Base-by-base conservation (phyloP, 2,888 invertebrate species). In the Lasioglossum oenotherae region DNA sequence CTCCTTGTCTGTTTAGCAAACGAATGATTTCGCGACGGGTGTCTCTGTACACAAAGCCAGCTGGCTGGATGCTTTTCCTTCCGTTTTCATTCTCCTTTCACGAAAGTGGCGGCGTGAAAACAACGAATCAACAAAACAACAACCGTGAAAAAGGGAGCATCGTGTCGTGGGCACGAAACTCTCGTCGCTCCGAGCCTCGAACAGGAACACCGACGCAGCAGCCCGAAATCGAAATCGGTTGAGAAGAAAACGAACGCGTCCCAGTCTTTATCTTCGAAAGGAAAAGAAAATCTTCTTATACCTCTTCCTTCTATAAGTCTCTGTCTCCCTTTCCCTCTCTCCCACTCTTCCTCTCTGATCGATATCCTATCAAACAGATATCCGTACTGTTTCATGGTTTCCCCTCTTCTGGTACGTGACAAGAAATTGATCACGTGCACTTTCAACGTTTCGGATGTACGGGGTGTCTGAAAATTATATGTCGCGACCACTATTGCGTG, bases 391-490 rank as follows among this genome's bases (percentile, higher is more conserved):
- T 78, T 82, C 78, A 76, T 49, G 53, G 38, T 35, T 69, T 67
- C 67, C 78, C 49, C 44, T 35, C 27, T 44, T 38, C 10, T 12
- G 38, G 75, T 69, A 87, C 87, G 80, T 87, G 87, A 87, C 82
- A 60, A 72, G 75, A 80, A 85, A 87, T 72, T 82, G 78, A 44
- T 79, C 49, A 8, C 79, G 31, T 82, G 74, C 74, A 44, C 16
- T 80, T 38, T 16, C 53, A 4, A 72, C 31, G 57, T 16, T 14
- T 10, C 27, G 71, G 67, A 60, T 27, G 27, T n/a, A 60, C n/a
- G 4, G 35, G 35, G 35, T 35, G 35, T 35, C 4, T 4, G 4
- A 4, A 35, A 35, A 35, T 35, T 35, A 35, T 35, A 35, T 35
- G 4, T 35, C 35, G 35, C 35, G 35, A 35, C 4, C 35, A 4